These are phyloP conservation scores for Anastrepha obliqua DNA, from an alignment of 1,140 invertebrate genomes.

Conservation along the genomic window DNA sequence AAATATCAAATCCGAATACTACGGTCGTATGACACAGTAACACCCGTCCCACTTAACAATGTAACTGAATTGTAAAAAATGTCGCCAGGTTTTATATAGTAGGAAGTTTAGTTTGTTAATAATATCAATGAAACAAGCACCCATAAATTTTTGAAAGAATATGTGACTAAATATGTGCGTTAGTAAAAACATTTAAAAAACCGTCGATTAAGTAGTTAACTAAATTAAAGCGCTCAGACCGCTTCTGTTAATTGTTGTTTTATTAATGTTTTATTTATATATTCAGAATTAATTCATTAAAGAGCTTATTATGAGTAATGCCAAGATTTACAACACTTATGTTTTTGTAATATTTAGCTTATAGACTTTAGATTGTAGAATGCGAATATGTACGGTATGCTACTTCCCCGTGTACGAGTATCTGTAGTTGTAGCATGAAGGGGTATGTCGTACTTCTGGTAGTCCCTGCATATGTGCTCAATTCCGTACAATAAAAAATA, in stretches of 20 bases:
- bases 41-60: neutral
- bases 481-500: too few relatives aligned
- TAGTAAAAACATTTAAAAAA: neutral
- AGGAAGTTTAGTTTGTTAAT: neutral
- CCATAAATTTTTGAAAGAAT: neutral
- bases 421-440: too few relatives aligned
- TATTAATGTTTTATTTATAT: neutral
- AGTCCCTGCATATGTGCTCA: too few relatives aligned
- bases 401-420: too few relatives aligned
- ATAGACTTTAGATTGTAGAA: too few relatives aligned
- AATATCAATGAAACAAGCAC: neutral
- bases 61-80: neutral
- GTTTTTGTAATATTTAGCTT: too few relatives aligned
- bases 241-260: neutral
- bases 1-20: neutral
- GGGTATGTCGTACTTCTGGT: too few relatives aligned
- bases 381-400: too few relatives aligned
- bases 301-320: neutral
- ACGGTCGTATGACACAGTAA: neutral
- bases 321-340: neutral
- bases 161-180: neutral
- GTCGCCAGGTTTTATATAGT: neutral
- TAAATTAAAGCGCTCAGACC: neutral
- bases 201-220: slow-evolving; percentile 19
- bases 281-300: neutral